These are phyloP conservation scores for Notoglanidium macrostoma DNA, from an alignment of 2,797 vertebrate species.

Conservation along the genomic window DNA sequence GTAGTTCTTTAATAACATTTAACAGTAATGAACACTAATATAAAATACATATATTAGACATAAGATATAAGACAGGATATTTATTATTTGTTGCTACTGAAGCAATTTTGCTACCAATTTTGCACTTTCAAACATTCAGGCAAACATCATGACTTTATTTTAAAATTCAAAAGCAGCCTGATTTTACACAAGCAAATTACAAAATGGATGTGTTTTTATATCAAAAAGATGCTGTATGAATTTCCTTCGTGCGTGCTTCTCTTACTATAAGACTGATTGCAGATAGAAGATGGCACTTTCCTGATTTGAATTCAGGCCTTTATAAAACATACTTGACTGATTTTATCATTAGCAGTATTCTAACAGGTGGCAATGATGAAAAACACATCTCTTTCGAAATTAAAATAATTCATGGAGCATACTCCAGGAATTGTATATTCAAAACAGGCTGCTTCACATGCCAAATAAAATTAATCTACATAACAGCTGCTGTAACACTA, in stretches of 20 bases:
- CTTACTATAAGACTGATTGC: conserved; percentile 35
- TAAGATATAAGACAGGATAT: neutral
- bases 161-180: conserved; percentile 14
- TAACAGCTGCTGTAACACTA: neutral
- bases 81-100: neutral
- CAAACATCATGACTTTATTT: conserved; percentile 11
- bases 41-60: neutral
- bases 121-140: conserved; percentile 14
- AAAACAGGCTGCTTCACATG: neutral
- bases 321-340: conserved; percentile 47
- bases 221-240: conserved; percentile 45
- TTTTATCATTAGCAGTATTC: conserved; percentile 50
- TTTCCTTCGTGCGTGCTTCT: conserved; percentile 46
- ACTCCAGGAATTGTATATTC: conserved; percentile 11
- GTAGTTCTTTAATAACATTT: neutral
- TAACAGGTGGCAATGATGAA: conserved; percentile 28
- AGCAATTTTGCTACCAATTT: conserved; percentile 4
- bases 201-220: conserved; percentile 34
- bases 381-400: conserved; percentile 34
- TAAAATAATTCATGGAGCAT: conserved; percentile 5
- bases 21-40: neutral
- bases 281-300: conserved; percentile 46
- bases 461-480: neutral
- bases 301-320: conserved; percentile 48
- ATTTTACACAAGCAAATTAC: conserved; percentile 25